Evolutionary conservation across 2,888 invertebrate species (phyloP).

Genomic region (Eucera pruinosa): DNA sequence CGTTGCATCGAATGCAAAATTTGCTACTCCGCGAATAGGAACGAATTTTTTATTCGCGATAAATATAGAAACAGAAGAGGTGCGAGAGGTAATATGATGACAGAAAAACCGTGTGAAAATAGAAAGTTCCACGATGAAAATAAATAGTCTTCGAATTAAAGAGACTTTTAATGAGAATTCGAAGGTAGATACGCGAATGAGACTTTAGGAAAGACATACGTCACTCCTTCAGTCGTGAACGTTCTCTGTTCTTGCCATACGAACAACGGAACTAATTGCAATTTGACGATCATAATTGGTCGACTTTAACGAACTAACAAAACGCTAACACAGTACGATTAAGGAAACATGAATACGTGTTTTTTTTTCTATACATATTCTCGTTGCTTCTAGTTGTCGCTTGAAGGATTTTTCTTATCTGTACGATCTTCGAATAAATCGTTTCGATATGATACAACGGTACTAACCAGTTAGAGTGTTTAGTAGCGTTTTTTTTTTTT

Average conservation of each 20-base stretch:
- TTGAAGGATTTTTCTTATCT: neutral
- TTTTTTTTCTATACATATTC: conserved; percentile 10
- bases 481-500: neutral
- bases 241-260: conserved; percentile 9
- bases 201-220: neutral
- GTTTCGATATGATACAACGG: neutral
- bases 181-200: neutral
- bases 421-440: conserved; percentile 8
- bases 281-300: neutral
- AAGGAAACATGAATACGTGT: neutral
- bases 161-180: conserved; percentile 1
- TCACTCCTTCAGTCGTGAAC: neutral
- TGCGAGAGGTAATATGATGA: neutral
- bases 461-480: conserved; percentile 1
- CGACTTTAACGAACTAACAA: conserved; percentile 4
- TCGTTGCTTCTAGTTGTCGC: conserved; percentile 35
- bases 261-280: conserved; percentile 8
- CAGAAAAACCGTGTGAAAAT: conserved; percentile 5
- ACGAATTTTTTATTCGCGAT: too few species aligned
- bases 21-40: neutral
- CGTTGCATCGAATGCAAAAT: neutral
- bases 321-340: neutral
- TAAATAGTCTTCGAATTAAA: conserved; percentile 2
- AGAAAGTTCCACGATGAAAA: neutral
- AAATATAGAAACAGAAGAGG: neutral